These are phyloP conservation scores for Paratilapia polleni DNA, from an alignment of 2,113 vertebrate genomes.

Conservation along the genomic window DNA sequence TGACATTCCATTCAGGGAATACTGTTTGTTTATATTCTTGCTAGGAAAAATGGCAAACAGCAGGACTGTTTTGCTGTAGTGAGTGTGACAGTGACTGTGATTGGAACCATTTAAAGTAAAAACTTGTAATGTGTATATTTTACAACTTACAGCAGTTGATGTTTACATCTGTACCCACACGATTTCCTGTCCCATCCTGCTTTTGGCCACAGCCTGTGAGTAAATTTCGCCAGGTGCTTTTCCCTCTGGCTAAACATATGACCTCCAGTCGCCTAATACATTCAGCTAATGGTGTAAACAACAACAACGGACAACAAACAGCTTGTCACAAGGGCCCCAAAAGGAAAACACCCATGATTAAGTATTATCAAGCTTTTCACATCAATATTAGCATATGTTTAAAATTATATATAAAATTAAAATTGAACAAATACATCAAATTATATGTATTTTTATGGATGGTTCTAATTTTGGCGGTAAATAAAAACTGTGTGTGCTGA, in stretches of 20 bases:
- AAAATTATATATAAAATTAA: neutral
- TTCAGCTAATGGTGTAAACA: neutral
- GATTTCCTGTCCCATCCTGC: neutral
- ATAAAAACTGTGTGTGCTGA: neutral
- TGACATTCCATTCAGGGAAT: neutral
- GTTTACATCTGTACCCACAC: constrained; percentile 1
- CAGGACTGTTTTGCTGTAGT: neutral
- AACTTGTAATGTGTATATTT: neutral
- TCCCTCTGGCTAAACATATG: neutral
- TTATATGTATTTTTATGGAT: neutral
- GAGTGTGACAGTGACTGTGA: neutral
- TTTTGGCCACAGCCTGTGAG: neutral
- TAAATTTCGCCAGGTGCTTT: neutral
- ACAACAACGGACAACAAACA: neutral
- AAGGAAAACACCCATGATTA: accelerated
- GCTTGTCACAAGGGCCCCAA: neutral
- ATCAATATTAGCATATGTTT: neutral
- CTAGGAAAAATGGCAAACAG: neutral
- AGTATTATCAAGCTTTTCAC: neutral
- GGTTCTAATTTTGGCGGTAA: neutral
- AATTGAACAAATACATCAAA: neutral
- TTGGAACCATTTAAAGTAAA: neutral
- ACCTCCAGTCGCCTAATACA: neutral
- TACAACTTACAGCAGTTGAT: neutral
- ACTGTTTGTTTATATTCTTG: neutral